Conservation (phyloP, 1,140 invertebrate species). For the Bradysia coprophila region DNA sequence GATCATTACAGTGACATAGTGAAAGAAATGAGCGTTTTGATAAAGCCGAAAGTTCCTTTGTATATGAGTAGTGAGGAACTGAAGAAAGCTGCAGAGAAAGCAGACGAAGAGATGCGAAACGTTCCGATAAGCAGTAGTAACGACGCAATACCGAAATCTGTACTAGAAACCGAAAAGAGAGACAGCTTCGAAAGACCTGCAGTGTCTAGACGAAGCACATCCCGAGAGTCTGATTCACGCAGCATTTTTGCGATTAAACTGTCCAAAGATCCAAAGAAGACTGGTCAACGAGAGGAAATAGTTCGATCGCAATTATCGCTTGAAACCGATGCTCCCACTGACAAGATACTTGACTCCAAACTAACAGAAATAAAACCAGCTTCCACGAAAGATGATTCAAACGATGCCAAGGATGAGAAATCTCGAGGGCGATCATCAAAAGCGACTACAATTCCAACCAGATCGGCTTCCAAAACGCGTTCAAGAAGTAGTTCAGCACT, state of each 20-base stretch:
- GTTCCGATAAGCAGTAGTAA: background rate
- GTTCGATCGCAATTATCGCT: too few species aligned
- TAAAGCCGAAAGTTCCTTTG: conserved; percentile 29
- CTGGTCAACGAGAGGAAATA: too few species aligned
- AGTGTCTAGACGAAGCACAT: background rate
- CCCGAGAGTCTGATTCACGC: background rate
- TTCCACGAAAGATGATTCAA: background rate
- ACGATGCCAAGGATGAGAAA: conserved; percentile 14
- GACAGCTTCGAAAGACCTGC: background rate
- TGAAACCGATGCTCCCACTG: conserved; percentile 3
- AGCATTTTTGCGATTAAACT: background rate
- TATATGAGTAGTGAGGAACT: conserved; percentile 42
- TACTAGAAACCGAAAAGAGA: background rate
- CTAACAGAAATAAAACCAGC: conserved; percentile 7
- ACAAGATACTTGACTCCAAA: conserved; percentile 5
- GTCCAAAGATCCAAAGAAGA: conserved; percentile 3
- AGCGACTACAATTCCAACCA: conserved; percentile 13
- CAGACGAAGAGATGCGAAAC: conserved; percentile 9
- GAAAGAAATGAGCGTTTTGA: conserved; percentile 30
- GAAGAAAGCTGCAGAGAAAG: conserved; percentile 32
- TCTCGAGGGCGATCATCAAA: conserved; percentile 16
- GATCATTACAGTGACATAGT: conserved; percentile 68
- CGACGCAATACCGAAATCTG: background rate
- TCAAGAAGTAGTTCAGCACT: conserved; percentile 15
- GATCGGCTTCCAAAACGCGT: conserved; percentile 16